Evolutionary conservation across 2,888 invertebrate genomes (phyloP).

Genomic region (Pseudococcus longispinus): DNA sequence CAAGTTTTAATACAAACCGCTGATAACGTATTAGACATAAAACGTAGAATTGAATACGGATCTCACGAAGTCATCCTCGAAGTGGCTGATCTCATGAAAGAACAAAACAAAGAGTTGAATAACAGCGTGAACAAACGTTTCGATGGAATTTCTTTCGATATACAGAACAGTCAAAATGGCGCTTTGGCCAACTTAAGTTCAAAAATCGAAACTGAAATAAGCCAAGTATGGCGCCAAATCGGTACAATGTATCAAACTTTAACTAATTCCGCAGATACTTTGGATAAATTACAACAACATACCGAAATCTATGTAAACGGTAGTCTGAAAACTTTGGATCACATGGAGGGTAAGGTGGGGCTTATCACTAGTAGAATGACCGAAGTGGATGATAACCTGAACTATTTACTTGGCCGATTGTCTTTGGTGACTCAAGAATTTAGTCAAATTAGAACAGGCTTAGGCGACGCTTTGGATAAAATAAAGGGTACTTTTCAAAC

Average conservation of each 20-base stretch:
- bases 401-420: conserved; percentile 79
- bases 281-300: conserved; percentile 79
- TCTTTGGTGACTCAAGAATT: conserved; percentile 85
- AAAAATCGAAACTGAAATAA: conserved; percentile 80
- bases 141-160: conserved; percentile 72
- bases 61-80: conserved; percentile 82
- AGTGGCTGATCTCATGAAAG: conserved; percentile 73
- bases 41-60: conserved; percentile 83
- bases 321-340: conserved; percentile 75
- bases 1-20: conserved; percentile 81
- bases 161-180: conserved; percentile 76
- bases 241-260: conserved; percentile 87
- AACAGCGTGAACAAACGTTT: conserved; percentile 73
- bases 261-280: conserved; percentile 74
- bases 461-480: conserved; percentile 76
- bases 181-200: conserved; percentile 76
- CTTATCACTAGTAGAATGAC: conserved; percentile 78
- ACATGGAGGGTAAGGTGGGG: conserved; percentile 65
- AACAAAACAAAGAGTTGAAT: conserved; percentile 72
- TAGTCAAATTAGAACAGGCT: conserved; percentile 77
- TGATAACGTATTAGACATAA: conserved; percentile 83
- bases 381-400: conserved; percentile 82
- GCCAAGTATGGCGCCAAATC: conserved; percentile 89
- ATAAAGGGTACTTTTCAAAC: conserved; percentile 72
- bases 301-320: conserved; percentile 82